phyloP scores from a whole-genome alignment of 2,888 invertebrate species.

The Agrotis ipsilon region DNA sequence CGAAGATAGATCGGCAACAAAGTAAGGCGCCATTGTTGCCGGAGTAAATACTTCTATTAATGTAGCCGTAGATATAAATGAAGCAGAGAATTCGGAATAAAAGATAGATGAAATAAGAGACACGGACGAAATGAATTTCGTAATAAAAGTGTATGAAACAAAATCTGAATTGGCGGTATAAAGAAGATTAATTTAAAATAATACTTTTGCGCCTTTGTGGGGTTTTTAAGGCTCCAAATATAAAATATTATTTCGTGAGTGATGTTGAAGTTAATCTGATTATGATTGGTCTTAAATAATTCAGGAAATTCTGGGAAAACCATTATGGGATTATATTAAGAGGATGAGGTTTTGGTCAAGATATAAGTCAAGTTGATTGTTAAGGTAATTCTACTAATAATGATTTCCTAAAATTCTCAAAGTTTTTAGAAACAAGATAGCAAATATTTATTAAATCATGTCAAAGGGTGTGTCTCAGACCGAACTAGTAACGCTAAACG shows the following conservation, averaged over 20 bases:
- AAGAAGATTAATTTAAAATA: conserved; percentile 46
- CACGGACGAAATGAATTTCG: conserved; percentile 47
- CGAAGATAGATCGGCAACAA: conserved; percentile 67
- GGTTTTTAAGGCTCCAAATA: conserved; percentile 10
- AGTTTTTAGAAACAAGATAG: not conserved
- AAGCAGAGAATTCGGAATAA: conserved; percentile 45
- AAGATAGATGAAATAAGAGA: conserved; percentile 57
- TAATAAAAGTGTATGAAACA: conserved; percentile 48
- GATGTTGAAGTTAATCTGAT: conserved; percentile 19
- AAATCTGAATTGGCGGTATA: conserved; percentile 43
- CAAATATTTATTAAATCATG: conserved; percentile 28
- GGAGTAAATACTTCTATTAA: conserved; percentile 58
- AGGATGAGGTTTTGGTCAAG: not conserved
- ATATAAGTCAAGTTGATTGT: not conserved
- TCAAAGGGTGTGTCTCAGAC: conserved; percentile 17
- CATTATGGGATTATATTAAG: conserved; percentile 2
- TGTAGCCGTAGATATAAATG: conserved; percentile 45
- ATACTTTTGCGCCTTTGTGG: conserved; percentile 22
- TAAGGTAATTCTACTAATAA: no score
- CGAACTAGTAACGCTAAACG: conserved; percentile 23
- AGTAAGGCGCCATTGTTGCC: conserved; percentile 49
- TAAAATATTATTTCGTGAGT: conserved; percentile 5
- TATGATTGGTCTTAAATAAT: conserved; percentile 9
- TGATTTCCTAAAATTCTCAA: no score
- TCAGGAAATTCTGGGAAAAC: not conserved